Percentiles rank a stretch among this genome's conserved stretches.
Evolutionary conservation across 2,113 vertebrate genomes (phyloP).

Genomic region (Scartelaos histophorus): DNA sequence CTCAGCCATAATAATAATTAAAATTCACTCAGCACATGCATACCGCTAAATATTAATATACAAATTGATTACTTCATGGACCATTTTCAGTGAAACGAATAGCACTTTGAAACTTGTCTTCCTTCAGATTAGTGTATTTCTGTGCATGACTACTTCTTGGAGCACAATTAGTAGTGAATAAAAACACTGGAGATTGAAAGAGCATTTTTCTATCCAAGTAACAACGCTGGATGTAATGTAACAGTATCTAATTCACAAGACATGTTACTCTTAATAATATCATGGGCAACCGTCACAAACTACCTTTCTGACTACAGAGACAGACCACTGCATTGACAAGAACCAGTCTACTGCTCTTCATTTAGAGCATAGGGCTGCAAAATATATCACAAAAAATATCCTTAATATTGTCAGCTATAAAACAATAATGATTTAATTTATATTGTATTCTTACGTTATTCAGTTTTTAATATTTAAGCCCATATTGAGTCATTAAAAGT

Average conservation of each 20-base stretch:
- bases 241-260: slow-evolving; percentile 55
- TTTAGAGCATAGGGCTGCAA: background rate
- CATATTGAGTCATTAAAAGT: too few relatives aligned
- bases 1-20: slow-evolving; percentile 10
- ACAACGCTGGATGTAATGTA: slow-evolving; percentile 36
- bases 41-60: slow-evolving; percentile 41
- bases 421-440: too few relatives aligned
- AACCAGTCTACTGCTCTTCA: slow-evolving; percentile 37
- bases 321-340: slow-evolving; percentile 27
- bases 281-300: slow-evolving; percentile 52
- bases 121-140: slow-evolving; percentile 28
- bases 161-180: slow-evolving; percentile 11
- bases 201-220: slow-evolving; percentile 20
- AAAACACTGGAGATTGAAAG: slow-evolving; percentile 14
- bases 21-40: slow-evolving; percentile 23
- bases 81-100: slow-evolving; percentile 46
- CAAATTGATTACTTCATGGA: slow-evolving; percentile 27
- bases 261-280: slow-evolving; percentile 37
- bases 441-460: too few relatives aligned
- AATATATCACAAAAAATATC: background rate
- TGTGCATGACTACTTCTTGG: background rate
- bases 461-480: too few relatives aligned
- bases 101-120: slow-evolving; percentile 44
- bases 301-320: slow-evolving; percentile 42
- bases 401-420: background rate